Conservation (phyloP, 2,797 vertebrate genomes). For the Momotus momota region DNA sequence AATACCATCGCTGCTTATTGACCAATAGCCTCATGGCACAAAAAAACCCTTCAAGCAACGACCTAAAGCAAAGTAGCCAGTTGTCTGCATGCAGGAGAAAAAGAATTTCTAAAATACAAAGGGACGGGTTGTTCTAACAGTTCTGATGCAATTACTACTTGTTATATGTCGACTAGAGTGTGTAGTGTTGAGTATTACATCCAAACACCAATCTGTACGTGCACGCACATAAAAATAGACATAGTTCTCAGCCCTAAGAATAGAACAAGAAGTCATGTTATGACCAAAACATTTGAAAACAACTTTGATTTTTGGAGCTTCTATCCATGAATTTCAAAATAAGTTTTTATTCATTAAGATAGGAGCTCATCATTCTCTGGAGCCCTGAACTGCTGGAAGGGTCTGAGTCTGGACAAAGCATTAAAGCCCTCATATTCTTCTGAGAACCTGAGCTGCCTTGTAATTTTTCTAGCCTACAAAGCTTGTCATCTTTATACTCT, state of each 20-base stretch:
- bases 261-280: background rate
- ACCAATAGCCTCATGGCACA: background rate
- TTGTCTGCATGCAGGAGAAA: background rate
- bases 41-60: background rate
- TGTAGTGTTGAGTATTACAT: background rate
- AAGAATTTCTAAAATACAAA: background rate
- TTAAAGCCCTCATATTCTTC: background rate
- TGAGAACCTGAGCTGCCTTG: background rate
- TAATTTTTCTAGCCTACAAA: background rate
- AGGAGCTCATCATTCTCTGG: background rate
- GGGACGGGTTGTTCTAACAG: background rate
- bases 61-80: background rate
- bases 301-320: background rate
- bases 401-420: background rate
- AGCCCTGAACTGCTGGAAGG: background rate
- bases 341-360: background rate
- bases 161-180: background rate
- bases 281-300: background rate
- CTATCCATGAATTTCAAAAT: background rate
- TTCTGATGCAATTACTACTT: background rate
- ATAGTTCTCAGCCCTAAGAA: background rate
- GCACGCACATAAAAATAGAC: rapidly evolving
- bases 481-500: background rate
- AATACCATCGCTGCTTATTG: background rate
- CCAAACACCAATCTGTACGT: background rate